Evolutionary conservation across 1,140 invertebrate genomes (phyloP).

Genomic region (Caerostris darwini): DNA sequence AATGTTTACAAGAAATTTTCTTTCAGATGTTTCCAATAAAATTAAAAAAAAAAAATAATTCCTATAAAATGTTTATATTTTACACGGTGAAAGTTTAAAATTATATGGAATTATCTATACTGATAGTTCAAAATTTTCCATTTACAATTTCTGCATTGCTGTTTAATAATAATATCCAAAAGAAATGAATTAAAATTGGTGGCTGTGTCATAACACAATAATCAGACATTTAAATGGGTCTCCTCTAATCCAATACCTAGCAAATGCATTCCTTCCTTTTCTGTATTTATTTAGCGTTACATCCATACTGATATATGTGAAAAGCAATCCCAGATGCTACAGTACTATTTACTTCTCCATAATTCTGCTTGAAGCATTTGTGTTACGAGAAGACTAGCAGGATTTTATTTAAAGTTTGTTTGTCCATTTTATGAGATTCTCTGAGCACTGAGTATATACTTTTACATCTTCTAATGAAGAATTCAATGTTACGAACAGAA

Average conservation of each 20-base stretch:
- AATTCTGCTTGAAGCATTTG: not conserved
- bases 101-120: no score
- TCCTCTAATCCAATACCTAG: not conserved
- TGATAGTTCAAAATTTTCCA: no score
- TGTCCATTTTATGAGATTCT: not conserved
- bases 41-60: no score
- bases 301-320: not conserved
- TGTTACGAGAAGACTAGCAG: not conserved
- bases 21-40: no score
- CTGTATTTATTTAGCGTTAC: not conserved
- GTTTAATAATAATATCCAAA: no score
- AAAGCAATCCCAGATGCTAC: not conserved
- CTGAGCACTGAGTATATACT: not conserved
- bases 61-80: no score
- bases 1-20: no score
- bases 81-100: no score
- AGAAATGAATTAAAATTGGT: no score
- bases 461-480: not conserved
- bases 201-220: no score
- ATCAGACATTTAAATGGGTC: no score
- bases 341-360: not conserved
- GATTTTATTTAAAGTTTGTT: not conserved
- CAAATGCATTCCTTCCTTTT: not conserved
- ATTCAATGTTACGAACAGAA: not conserved
- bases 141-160: no score